Percentiles rank a stretch among this genome's conserved stretches.
These are phyloP conservation scores for Apotomis capreana DNA, from an alignment of 2,888 invertebrate genomes.

Conservation along the genomic window DNA sequence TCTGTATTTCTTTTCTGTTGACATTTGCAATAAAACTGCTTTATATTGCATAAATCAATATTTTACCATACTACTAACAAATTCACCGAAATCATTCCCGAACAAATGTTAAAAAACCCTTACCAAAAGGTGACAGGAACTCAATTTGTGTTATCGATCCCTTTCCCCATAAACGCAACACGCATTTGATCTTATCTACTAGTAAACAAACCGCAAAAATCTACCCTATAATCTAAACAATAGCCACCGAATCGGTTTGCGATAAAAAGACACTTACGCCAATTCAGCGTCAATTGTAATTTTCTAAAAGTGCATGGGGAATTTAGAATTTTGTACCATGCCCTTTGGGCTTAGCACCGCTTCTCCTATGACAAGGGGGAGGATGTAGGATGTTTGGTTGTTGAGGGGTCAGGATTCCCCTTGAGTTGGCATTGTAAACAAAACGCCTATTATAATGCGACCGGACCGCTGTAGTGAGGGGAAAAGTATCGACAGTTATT, in stretches of 20 bases:
- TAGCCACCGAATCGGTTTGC: slow-evolving; percentile 48
- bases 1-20: too few species aligned
- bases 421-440: slow-evolving; percentile 79
- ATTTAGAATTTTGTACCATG: too few species aligned
- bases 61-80: slow-evolving; percentile 6
- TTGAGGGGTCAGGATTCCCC: slow-evolving; percentile 62
- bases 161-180: slow-evolving; percentile 31
- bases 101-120: slow-evolving; percentile 52
- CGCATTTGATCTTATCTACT: slow-evolving; percentile 21
- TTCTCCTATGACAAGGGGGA: slow-evolving; percentile 48
- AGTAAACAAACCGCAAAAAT: slow-evolving; percentile 32
- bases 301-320: slow-evolving; percentile 43
- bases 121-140: slow-evolving; percentile 62
- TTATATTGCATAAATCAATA: background rate
- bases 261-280: slow-evolving; percentile 44
- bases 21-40: too few species aligned
- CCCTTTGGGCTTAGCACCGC: slow-evolving; percentile 45
- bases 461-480: slow-evolving; percentile 63
- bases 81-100: slow-evolving; percentile 27
- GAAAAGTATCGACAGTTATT: slow-evolving; percentile 49
- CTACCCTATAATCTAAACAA: slow-evolving; percentile 45
- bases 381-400: slow-evolving; percentile 50
- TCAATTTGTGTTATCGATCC: slow-evolving; percentile 70
- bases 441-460: slow-evolving; percentile 81
- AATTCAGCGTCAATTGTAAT: slow-evolving; percentile 38